Evolutionary conservation across 2,113 vertebrate species (phyloP), one percentile per base, ranked within the genome.

Genomic region (Rattus rattus): DNA sequence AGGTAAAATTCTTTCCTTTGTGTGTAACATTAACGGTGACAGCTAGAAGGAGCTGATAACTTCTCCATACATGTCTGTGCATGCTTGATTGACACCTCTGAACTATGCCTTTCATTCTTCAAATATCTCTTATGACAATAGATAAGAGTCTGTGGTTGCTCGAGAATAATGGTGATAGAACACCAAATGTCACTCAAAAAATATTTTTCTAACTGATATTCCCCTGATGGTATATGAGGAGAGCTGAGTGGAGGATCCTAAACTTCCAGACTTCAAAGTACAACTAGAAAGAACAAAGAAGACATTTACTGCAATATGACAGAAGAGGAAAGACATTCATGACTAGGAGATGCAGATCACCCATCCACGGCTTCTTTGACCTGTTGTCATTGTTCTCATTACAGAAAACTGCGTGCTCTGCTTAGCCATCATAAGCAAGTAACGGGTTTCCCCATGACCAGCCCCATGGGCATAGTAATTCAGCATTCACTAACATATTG

Each of bases 91-190:
- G 80, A 72, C 49, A 96, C 8, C 1, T 39, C 28, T 59, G 30
- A 93, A 90, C 61, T 93, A 26, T 52, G 26, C 2, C 75, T 95
- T 87, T 76, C 88, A 90, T 52, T 94, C 65, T 85, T 84, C 28
- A 90, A 49, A 1, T 33, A 87, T 89, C 36, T 95, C 54, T 94
- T 24, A 49, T 33, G 94, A 81, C 33, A 94, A 93, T 47, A 93
- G n/a, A 92, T 88, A 54, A 91, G 13, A 76, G 13, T 84, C 56
- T 69, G 63, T 49, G 0, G 30, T 20, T 54, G 16, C 39, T 49
- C 69, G 49, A 54, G 91, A 95, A 86, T 92, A 90, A 70, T 65
- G 33, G 33, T 39, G 33, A 26, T 39, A 91, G 33, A 96, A 5
- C 22, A 65, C 47, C 77, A 90, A 96, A 87, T 30, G 36, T 85